phyloP scores from a whole-genome alignment of 2,888 invertebrate genomes.

The Caenorhabditis sinica region DNA sequence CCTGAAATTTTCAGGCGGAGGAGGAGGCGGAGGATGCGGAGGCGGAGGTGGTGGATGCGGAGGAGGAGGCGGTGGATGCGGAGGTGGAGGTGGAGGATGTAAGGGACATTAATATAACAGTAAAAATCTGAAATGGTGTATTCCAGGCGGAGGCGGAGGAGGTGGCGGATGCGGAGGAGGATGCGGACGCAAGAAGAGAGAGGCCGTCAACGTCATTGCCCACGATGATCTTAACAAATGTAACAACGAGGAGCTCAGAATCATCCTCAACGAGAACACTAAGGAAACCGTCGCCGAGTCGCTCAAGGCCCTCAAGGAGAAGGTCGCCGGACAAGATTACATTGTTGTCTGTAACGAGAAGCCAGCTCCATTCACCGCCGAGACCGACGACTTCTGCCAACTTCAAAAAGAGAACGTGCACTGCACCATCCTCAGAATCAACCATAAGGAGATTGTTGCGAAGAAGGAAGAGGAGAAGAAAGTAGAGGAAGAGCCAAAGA shows the following conservation, averaged over 20 bases:
- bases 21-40: conserved; percentile 45
- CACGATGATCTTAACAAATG: conserved; percentile 71
- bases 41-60: conserved; percentile 51
- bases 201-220: conserved; percentile 68
- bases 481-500: conserved; percentile 25
- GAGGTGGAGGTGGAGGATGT: conserved; percentile 54
- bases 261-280: conserved; percentile 66
- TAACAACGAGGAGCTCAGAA: conserved; percentile 73
- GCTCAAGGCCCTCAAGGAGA: conserved; percentile 66
- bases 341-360: conserved; percentile 73
- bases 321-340: conserved; percentile 64
- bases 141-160: conserved; percentile 60
- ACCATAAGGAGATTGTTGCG: conserved; percentile 58
- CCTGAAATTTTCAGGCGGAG: conserved; percentile 21
- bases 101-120: not conserved
- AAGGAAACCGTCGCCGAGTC: conserved; percentile 67
- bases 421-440: conserved; percentile 71
- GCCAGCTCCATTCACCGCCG: conserved; percentile 71
- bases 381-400: conserved; percentile 73
- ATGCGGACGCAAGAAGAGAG: conserved; percentile 73
- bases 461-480: conserved; percentile 46
- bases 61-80: conserved; percentile 55
- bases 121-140: not conserved
- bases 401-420: conserved; percentile 66
- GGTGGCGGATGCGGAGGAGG: conserved; percentile 60